Percentiles rank a stretch among this genome's conserved stretches.
phyloP scores from a whole-genome alignment of 2,113 vertebrate genomes.

The Ploceus nigricollis region DNA sequence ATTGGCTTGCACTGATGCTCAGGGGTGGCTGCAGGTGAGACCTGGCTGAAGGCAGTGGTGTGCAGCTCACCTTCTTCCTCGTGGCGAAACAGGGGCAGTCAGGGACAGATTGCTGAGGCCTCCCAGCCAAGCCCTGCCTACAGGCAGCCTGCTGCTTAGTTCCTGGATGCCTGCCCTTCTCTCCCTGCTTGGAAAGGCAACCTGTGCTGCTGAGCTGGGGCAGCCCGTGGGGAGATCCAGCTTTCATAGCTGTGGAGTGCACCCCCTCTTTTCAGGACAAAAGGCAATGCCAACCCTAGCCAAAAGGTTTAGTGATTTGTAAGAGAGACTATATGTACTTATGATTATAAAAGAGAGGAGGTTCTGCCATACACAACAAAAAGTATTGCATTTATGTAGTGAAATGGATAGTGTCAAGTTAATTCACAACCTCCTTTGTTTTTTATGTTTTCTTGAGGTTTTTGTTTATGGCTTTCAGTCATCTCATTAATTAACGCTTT shows the following conservation, averaged over 20 bases:
- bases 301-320: not conserved
- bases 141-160: not conserved
- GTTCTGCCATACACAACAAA: not conserved
- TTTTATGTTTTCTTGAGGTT: not conserved
- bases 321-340: not conserved
- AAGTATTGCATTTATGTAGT: not conserved
- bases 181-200: not conserved
- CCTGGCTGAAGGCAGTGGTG: not conserved
- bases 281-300: not conserved
- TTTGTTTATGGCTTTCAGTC: not conserved
- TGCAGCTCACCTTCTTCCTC: not conserved
- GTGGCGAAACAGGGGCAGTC: fast-evolving
- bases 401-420: not conserved
- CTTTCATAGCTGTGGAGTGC: not conserved
- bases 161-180: not conserved
- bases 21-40: not conserved
- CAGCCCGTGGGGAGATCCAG: not conserved
- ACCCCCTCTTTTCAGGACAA: not conserved
- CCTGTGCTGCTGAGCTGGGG: fast-evolving
- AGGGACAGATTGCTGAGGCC: fast-evolving
- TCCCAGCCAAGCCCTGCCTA: not conserved
- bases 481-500: not conserved
- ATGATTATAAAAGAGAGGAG: not conserved
- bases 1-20: not conserved
- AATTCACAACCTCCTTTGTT: not conserved